phyloP scores from a whole-genome alignment of 2,113 vertebrate genomes.

The Petrocephalus zakoni region DNA sequence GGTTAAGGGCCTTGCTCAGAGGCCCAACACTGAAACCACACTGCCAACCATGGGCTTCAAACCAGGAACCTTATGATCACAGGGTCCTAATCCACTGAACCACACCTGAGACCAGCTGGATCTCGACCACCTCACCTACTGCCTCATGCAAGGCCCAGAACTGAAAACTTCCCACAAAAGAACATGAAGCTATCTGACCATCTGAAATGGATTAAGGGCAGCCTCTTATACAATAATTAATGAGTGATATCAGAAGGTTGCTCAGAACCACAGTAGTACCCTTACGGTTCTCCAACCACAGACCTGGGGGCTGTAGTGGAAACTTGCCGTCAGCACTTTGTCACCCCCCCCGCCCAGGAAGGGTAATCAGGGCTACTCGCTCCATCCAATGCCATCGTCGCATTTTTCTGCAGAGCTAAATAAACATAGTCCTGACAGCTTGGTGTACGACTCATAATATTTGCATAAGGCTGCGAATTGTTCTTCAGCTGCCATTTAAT shows the following conservation, averaged over 20 bases:
- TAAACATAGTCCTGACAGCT: conserved; percentile 23
- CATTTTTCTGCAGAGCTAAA: conserved; percentile 15
- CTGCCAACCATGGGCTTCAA: not conserved
- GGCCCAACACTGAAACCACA: not conserved
- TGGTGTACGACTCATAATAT: conserved; percentile 24
- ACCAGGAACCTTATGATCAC: not conserved
- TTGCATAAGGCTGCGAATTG: conserved; percentile 18
- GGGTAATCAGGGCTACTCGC: conserved; percentile 9
- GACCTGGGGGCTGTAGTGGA: not conserved
- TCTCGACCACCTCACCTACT: not conserved
- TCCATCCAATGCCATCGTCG: conserved; percentile 1
- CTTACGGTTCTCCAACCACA: not conserved
- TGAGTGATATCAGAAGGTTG: not conserved
- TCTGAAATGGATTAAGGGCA: not conserved
- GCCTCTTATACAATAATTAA: not conserved
- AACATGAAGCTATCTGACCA: not conserved
- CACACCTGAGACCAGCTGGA: not conserved
- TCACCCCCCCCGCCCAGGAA: not conserved
- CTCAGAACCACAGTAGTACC: not conserved
- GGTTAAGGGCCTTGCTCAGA: not conserved
- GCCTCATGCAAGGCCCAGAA: not conserved
- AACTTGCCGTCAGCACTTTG: not conserved
- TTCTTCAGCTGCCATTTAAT: conserved; percentile 21
- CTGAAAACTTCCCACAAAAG: not conserved
- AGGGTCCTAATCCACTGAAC: not conserved